Base-by-base conservation (phyloP, 2,113 vertebrate species). In the Anarrhichthys ocellatus region DNA sequence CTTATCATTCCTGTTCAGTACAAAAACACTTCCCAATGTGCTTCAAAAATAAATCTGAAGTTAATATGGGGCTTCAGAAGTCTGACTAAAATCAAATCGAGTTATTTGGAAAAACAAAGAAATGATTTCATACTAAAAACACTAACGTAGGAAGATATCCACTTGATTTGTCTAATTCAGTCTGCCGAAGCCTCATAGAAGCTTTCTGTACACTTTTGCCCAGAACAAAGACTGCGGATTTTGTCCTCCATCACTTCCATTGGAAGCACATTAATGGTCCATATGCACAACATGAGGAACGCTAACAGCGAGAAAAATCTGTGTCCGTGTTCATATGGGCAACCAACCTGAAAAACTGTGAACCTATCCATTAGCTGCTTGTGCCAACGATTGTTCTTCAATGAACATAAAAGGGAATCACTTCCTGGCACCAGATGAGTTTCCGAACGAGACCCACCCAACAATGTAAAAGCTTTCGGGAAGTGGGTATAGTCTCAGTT, bases 381-480 rank as follows among this genome's bases (percentile, higher is more conserved):
- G 7, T 63, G 58, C 65, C 52, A 59, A 15, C 76, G 15, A 58
- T 9, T 61, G 52, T 46, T 24, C 3, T 36, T 32, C 14, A 69
- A 3, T 34, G 6, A 48, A 70, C 27, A 61, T 38, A 61, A 69
- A 69, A 44, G 22, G 2, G 42, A 77, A 32, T 22, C 42, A 68
- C 64, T 78, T 58, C 56, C 66, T 62, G 66, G 52, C 38, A 78
- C 52, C 27, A 18, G 75, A 42, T 8, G 44, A 56, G n/a, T 68
- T 77, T 68, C 36, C 20, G 1, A 44, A 77, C 8, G 29, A 58
- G 64, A 78, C 14, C 52, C 10, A 67, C 50, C 50, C 38, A 18
- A 46, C 38, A 48, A 59, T 15, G 48, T 48, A 48, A 75, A 80
- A 70, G 42, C 83, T 80, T 70, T 59, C 50, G 32, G 54, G 50